Evolutionary conservation across 2,113 vertebrate species (phyloP).

Genomic region (Ciconia stormi): DNA sequence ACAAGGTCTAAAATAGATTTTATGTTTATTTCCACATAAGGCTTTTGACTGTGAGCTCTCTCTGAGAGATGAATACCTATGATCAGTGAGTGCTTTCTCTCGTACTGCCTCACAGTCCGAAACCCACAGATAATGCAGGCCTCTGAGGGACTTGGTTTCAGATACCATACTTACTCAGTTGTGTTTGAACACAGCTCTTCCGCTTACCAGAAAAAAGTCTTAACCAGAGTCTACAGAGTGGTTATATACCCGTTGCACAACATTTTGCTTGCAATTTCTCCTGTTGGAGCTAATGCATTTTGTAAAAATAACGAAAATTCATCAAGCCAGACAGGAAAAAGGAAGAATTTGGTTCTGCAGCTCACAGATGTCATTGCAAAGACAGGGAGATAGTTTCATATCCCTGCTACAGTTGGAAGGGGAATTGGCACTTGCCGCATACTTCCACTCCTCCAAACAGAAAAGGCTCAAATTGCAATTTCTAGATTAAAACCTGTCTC

Average conservation of each 20-base stretch:
- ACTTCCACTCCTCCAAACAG: conserved; percentile 5
- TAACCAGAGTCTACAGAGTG: not conserved
- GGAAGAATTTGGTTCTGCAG: conserved; percentile 8
- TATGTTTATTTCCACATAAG: conserved; percentile 37
- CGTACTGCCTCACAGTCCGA: not conserved
- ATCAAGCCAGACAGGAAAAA: not conserved
- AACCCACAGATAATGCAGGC: not conserved
- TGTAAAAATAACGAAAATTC: not conserved
- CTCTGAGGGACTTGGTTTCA: not conserved
- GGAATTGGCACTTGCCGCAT: not conserved
- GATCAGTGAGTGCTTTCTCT: not conserved
- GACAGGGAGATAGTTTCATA: not conserved
- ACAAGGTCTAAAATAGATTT: conserved; percentile 31
- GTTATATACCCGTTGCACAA: not conserved
- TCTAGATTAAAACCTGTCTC: not conserved
- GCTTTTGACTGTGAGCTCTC: not conserved
- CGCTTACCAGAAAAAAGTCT: not conserved
- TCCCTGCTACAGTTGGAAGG: not conserved
- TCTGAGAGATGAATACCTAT: not conserved
- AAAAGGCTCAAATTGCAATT: not conserved
- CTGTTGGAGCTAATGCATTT: not conserved
- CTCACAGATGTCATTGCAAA: not conserved
- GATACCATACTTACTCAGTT: not conserved
- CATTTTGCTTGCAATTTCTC: not conserved
- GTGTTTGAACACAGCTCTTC: not conserved